phyloP scores from a whole-genome alignment of 2,797 vertebrate genomes.

The Phalanger gymnotis region DNA sequence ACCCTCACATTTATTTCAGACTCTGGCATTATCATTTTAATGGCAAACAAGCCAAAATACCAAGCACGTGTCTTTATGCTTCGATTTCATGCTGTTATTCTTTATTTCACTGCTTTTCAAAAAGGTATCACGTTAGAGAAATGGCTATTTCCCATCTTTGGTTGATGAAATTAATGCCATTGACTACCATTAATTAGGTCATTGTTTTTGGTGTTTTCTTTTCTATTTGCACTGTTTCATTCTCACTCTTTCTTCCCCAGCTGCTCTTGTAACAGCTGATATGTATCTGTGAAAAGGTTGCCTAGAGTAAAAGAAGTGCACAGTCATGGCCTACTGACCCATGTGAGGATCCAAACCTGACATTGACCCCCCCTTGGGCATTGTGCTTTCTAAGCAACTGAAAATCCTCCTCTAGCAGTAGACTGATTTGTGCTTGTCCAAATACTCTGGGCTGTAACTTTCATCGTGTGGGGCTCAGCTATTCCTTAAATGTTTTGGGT shows the following conservation, averaged over 20 bases:
- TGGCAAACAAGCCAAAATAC: background rate
- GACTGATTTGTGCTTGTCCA: background rate
- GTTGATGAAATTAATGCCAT: background rate
- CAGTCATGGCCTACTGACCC: background rate
- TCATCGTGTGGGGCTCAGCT: background rate
- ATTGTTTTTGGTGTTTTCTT: background rate
- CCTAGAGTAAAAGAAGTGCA: background rate
- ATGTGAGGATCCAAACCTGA: background rate
- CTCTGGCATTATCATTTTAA: background rate
- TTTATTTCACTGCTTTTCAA: background rate
- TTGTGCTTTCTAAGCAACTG: background rate
- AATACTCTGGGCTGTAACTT: background rate
- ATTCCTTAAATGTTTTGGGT: background rate
- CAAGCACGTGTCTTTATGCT: background rate
- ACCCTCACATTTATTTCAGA: background rate
- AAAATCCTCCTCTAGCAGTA: background rate
- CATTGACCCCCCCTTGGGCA: background rate
- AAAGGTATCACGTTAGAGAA: background rate
- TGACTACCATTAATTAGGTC: background rate
- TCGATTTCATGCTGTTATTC: background rate
- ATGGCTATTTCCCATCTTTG: background rate
- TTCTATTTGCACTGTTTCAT: background rate
- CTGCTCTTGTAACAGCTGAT: background rate
- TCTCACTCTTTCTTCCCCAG: background rate
- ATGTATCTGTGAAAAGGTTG: background rate